phyloP scores from a whole-genome alignment of 2,888 invertebrate species.

The Panopea generosa region DNA sequence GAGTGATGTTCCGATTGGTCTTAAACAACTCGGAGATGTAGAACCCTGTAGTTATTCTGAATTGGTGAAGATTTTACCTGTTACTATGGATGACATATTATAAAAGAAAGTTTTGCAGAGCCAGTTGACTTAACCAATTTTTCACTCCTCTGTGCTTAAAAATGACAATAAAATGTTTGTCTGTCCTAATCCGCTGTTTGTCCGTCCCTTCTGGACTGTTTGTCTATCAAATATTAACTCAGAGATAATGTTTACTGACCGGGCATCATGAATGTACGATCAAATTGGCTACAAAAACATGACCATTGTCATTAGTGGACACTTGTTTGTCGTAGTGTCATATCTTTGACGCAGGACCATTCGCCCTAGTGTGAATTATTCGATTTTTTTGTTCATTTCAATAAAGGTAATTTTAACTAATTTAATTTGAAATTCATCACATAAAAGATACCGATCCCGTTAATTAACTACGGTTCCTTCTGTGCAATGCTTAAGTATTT shows the following conservation, averaged over 20 bases:
- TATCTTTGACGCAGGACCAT: neutral
- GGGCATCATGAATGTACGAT: neutral
- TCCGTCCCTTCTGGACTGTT: constrained; percentile 24
- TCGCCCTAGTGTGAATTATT: neutral
- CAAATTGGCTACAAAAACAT: neutral
- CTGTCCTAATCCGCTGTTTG: constrained; percentile 31
- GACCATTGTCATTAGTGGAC: neutral
- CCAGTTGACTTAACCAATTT: too few relatives aligned
- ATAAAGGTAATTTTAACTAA: neutral
- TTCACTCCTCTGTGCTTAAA: constrained; percentile 19
- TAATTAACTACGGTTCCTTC: constrained; percentile 18
- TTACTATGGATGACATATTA: too few relatives aligned
- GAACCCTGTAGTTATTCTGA: too few relatives aligned
- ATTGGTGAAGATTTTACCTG: too few relatives aligned
- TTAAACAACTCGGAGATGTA: too few relatives aligned
- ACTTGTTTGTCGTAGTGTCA: too few relatives aligned
- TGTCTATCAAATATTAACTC: constrained; percentile 39
- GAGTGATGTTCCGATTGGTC: too few relatives aligned
- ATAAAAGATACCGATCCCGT: constrained; percentile 11
- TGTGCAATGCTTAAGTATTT: neutral
- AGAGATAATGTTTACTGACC: constrained; percentile 15
- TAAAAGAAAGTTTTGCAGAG: too few relatives aligned
- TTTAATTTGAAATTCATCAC: neutral
- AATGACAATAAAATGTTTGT: constrained; percentile 33
- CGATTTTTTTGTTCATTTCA: neutral